Conservation (phyloP, 2,113 vertebrate genomes). For the Beaufortia kweichowensis region DNA sequence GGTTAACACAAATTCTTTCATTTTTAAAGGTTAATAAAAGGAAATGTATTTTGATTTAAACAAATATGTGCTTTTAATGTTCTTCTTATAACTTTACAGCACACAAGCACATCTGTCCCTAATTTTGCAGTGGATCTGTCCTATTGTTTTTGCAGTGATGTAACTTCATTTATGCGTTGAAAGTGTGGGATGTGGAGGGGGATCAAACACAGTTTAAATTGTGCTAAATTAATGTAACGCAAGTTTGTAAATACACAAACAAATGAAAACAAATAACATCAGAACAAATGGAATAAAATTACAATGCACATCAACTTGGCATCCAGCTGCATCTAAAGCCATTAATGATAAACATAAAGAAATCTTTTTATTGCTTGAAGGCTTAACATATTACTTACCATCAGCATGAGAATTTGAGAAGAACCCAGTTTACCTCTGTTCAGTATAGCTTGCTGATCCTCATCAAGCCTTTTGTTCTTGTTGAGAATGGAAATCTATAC, state of each 20-base stretch:
- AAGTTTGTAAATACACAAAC: slow-evolving; percentile 3
- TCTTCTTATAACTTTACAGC: not conserved
- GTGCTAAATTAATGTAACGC: not conserved
- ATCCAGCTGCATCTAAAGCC: not conserved
- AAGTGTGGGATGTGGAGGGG: not conserved
- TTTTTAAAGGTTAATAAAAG: not conserved
- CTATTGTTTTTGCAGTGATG: slow-evolving; percentile 25
- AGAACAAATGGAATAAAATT: not conserved
- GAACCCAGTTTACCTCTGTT: slow-evolving; percentile 50
- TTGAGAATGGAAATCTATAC: slow-evolving; percentile 65
- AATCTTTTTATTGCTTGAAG: slow-evolving; percentile 52
- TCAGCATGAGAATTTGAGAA: slow-evolving; percentile 61
- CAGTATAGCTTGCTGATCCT: slow-evolving; percentile 49
- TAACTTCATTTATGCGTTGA: not conserved
- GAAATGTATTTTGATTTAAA: not conserved
- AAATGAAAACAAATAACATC: slow-evolving; percentile 1
- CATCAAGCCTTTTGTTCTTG: slow-evolving; percentile 63
- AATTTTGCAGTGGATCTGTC: not conserved
- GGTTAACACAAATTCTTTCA: not conserved
- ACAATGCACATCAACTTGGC: not conserved
- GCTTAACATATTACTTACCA: slow-evolving; percentile 63
- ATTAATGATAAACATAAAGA: slow-evolving; percentile 61
- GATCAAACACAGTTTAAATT: slow-evolving; percentile 11
- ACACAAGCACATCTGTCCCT: not conserved
- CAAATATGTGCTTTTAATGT: not conserved